Evolutionary conservation across 2,888 invertebrate species (phyloP), one percentile per base, ranked within the genome.

Genomic region (Gymnoscelis rufifasciata): DNA sequence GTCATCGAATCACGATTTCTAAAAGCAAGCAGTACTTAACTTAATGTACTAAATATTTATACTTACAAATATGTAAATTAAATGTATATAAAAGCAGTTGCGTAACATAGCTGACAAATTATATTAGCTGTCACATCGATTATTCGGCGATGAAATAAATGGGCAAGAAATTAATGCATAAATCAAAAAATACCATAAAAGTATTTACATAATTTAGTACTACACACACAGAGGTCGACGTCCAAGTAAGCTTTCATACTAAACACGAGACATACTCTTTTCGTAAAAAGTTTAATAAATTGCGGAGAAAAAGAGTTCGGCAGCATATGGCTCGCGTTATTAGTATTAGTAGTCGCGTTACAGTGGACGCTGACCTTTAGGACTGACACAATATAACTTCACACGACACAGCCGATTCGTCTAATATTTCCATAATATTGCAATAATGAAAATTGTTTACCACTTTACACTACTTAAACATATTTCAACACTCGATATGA

Each of bases 341-440:
- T 26, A 1, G 26, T 8, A 6, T 23, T 3, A 23, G 3, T 6
- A n/a, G n/a, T 15, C 2, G 7, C 19, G 19, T 19, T 15, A 0
- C 6, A 23, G 19, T 35, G 35, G 35, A 11, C 35, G 35, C 19
- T 23, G 35, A 35, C 35, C 19, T 1, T 48, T 3, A 49, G 74
- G 75, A 81, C 78, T 70, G 78, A 82, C 80, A 83, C 71, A 74
- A 33, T 44, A 58, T 64, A 71, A 66, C 78, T 35, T 74, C 78
- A 79, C 83, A 83, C 78, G 86, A 87, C 87, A 88, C 87, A 86
- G 86, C 86, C 86, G 87, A 86, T 84, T 86, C 83, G 83, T 83
- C 81, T 80, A 82, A 68, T 64, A 68, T 66, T 74, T 68, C 62
- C 53, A 56, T 70, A 70, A 74, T 82, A 83, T 82, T 80, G 84